Conservation (phyloP, 2,113 vertebrate species). For the Neotragus moschatus region DNA sequence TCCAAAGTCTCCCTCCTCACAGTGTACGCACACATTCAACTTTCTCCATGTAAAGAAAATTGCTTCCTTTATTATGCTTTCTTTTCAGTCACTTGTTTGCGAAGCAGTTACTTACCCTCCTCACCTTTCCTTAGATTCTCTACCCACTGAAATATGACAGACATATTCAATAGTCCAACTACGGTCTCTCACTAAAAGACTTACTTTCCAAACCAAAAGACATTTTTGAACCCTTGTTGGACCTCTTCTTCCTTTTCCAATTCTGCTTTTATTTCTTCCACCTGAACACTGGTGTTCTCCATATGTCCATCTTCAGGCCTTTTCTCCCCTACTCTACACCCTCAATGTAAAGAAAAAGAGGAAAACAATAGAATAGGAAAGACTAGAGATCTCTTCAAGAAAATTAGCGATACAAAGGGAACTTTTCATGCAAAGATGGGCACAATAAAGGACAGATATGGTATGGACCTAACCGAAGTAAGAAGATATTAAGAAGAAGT, state of each 20-base stretch:
- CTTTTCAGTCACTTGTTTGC: background rate
- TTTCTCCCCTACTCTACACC: background rate
- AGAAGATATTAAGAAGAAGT: background rate
- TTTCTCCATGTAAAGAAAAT: background rate
- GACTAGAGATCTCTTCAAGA: background rate
- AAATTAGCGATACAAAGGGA: background rate
- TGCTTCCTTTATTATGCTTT: background rate
- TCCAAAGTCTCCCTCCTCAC: background rate
- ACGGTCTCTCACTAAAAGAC: background rate
- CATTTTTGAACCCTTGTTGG: background rate
- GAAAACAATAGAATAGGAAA: background rate
- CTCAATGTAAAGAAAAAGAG: background rate
- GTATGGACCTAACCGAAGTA: background rate
- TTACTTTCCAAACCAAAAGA: background rate
- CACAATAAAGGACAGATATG: background rate
- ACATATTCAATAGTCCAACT: background rate
- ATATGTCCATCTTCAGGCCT: rapidly evolving
- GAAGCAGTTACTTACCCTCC: background rate
- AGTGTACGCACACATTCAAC: background rate
- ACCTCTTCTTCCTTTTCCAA: background rate
- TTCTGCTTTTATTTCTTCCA: background rate
- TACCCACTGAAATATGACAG: background rate
- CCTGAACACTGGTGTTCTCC: background rate
- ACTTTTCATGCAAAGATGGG: background rate
- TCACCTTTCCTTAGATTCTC: background rate